Percentiles rank a stretch among this genome's conserved stretches.
These are phyloP conservation scores for Apocrypta bakeri DNA, from an alignment of 1,140 invertebrate species.

Conservation along the genomic window DNA sequence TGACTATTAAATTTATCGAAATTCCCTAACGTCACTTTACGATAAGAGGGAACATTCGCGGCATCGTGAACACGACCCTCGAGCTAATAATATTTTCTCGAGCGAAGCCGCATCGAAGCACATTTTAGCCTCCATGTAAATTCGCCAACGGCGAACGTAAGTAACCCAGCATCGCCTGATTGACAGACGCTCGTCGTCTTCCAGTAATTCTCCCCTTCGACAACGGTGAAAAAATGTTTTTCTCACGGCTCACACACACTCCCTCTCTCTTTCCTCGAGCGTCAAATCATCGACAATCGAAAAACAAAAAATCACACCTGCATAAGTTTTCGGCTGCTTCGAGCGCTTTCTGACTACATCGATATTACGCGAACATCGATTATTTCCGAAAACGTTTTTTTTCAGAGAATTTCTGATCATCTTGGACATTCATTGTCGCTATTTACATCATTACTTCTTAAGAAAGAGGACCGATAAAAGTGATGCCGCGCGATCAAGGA, in stretches of 20 bases:
- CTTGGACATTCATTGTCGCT: too few species aligned
- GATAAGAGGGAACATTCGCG: neutral
- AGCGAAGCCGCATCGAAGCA: neutral
- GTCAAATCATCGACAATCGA: neutral
- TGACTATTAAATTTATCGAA: too few species aligned
- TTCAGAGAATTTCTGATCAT: too few species aligned
- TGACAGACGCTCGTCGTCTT: slow-evolving; percentile 6
- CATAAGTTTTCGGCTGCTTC: neutral
- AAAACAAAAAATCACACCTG: neutral
- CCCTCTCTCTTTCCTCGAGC: neutral
- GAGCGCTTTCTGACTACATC: neutral
- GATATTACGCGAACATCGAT: too few species aligned
- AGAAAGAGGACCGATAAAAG: too few species aligned
- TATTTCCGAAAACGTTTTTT: too few species aligned
- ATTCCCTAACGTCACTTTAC: neutral
- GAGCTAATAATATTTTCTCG: neutral
- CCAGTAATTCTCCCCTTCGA: neutral
- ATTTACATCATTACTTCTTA: too few species aligned
- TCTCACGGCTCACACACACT: neutral
- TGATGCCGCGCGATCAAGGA: too few species aligned
- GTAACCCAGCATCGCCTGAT: neutral
- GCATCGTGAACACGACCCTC: neutral
- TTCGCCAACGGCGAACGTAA: neutral
- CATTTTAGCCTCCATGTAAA: neutral
- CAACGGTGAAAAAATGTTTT: neutral